These are phyloP conservation scores for Apamea anceps DNA, from an alignment of 2,888 invertebrate species.

Conservation along the genomic window DNA sequence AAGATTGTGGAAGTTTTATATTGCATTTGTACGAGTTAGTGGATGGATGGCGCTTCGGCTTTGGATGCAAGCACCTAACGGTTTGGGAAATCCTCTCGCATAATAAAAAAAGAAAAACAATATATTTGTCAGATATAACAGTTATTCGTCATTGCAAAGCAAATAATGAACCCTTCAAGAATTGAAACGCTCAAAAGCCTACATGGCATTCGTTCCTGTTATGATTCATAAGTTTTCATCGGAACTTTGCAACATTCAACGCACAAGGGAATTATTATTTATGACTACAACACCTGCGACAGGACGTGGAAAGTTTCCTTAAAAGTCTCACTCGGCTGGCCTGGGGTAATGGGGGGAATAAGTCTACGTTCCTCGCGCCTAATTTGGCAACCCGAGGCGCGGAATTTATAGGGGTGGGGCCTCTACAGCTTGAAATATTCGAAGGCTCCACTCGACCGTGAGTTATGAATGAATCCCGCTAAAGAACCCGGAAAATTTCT, in stretches of 20 bases:
- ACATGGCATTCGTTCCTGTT: slow-evolving; percentile 29
- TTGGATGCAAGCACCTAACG: neutral
- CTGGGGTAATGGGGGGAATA: slow-evolving; percentile 86
- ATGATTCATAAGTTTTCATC: slow-evolving; percentile 63
- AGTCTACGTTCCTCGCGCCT: slow-evolving; percentile 88
- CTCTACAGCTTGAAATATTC: slow-evolving; percentile 89
- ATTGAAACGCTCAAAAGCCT: slow-evolving; percentile 29
- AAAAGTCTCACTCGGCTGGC: slow-evolving; percentile 77
- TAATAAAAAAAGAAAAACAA: neutral
- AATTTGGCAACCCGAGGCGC: slow-evolving; percentile 90
- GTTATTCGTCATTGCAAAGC: neutral
- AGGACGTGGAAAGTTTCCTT: slow-evolving; percentile 82
- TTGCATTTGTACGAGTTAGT: slow-evolving; percentile 19
- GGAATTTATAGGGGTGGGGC: slow-evolving; percentile 89
- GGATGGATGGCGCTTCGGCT: slow-evolving; percentile 1
- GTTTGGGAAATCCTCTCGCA: neutral
- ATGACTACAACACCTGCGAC: slow-evolving; percentile 83
- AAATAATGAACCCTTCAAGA: slow-evolving; percentile 13
- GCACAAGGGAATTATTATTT: slow-evolving; percentile 76
- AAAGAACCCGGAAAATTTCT: slow-evolving; percentile 90
- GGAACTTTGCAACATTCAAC: slow-evolving; percentile 74
- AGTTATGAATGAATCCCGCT: slow-evolving; percentile 90
- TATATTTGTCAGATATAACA: neutral
- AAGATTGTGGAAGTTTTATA: slow-evolving; percentile 58
- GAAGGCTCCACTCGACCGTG: slow-evolving; percentile 89